Evolutionary conservation across 2,888 invertebrate genomes (phyloP).

Genomic region (Gymnoscelis rufifasciata): DNA sequence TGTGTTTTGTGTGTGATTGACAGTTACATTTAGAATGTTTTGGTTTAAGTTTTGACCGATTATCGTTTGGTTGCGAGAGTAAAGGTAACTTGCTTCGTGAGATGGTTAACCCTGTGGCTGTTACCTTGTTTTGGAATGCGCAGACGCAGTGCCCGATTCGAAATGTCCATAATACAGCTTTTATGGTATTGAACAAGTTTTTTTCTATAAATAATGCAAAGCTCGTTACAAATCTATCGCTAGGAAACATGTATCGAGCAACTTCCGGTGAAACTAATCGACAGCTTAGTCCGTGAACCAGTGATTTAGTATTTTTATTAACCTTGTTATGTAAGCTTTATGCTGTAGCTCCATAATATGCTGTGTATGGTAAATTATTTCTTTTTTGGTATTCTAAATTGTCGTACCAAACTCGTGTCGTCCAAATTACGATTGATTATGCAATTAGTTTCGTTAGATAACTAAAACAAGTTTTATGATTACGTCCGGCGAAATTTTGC

Average conservation of each 20-base stretch:
- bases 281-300: not conserved
- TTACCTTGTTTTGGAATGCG: constrained; percentile 19
- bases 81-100: constrained; percentile 5
- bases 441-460: too few relatives aligned
- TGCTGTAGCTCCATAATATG: too few relatives aligned
- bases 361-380: too few relatives aligned
- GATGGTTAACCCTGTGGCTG: constrained; percentile 10
- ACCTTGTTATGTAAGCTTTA: not conserved
- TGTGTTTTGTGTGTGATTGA: constrained; percentile 65
- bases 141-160: constrained; percentile 12
- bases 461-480: too few relatives aligned
- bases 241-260: constrained; percentile 12
- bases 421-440: too few relatives aligned
- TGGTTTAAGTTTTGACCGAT: constrained; percentile 6
- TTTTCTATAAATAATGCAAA: constrained; percentile 19
- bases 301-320: not conserved
- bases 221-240: constrained; percentile 4
- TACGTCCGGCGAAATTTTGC: too few relatives aligned
- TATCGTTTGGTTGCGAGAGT: constrained; percentile 10
- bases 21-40: constrained; percentile 21
- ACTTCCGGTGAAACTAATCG: constrained; percentile 20
- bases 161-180: constrained; percentile 17
- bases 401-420: too few relatives aligned
- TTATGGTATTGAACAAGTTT: constrained; percentile 24
- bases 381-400: too few relatives aligned